Conservation (phyloP, 1,140 invertebrate genomes). For the Neuroterus valhalla region DNA sequence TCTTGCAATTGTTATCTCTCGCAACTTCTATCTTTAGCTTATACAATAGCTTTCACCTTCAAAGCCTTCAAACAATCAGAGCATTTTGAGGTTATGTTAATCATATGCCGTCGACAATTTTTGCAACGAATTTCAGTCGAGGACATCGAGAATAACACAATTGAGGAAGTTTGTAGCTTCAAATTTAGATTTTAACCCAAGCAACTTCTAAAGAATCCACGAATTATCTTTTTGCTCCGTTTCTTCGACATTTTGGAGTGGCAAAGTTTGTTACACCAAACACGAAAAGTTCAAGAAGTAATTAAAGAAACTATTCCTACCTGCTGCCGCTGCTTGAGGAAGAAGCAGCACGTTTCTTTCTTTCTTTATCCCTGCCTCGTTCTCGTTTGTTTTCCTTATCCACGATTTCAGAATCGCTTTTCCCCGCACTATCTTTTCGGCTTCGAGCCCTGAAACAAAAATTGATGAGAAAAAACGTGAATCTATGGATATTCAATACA, state of each 20-base stretch:
- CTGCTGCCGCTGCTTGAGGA: conserved; percentile 86
- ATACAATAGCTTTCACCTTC: too few species aligned
- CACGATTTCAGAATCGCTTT: conserved; percentile 77
- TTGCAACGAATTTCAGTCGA: too few species aligned
- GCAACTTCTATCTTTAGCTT: too few species aligned
- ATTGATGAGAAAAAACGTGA: conserved; percentile 28
- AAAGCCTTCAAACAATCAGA: too few species aligned
- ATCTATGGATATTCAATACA: neutral
- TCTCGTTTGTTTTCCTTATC: conserved; percentile 84
- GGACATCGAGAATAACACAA: too few species aligned
- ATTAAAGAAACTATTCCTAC: conserved; percentile 66
- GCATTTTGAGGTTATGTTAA: too few species aligned
- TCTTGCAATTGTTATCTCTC: too few species aligned
- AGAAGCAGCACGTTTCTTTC: conserved; percentile 82
- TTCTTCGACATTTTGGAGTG: conserved; percentile 2
- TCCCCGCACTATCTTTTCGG: conserved; percentile 75
- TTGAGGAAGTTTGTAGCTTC: too few species aligned
- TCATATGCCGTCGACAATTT: too few species aligned
- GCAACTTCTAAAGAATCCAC: too few species aligned
- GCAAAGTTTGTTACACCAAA: neutral
- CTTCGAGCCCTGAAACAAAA: conserved; percentile 77
- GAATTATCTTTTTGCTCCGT: neutral
- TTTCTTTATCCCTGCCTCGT: conserved; percentile 78
- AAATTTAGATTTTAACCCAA: too few species aligned
- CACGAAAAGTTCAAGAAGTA: conserved; percentile 25